phyloP scores from a whole-genome alignment of 1,140 invertebrate species.

The Diabrotica virgifera region DNA sequence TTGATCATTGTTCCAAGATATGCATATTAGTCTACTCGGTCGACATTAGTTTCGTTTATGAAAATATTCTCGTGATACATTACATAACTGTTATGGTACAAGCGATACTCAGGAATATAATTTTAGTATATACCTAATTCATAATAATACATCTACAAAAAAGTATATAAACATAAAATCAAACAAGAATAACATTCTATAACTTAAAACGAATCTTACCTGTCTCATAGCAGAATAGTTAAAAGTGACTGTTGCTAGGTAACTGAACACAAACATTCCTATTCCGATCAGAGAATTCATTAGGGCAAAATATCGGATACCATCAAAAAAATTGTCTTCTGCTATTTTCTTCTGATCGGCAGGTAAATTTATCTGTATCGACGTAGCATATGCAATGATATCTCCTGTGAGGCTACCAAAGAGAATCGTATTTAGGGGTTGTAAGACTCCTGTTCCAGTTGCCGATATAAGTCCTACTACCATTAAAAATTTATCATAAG shows the following conservation, averaged over 20 bases:
- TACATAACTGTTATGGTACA: too few species aligned
- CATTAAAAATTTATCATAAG: conserved; percentile 58
- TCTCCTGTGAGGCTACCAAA: conserved; percentile 62
- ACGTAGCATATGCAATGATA: conserved; percentile 46
- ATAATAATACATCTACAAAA: too few species aligned
- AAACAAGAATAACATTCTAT: too few species aligned
- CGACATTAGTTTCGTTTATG: too few species aligned
- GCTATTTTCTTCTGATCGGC: conserved; percentile 5
- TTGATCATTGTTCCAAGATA: too few species aligned
- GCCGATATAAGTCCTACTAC: conserved; percentile 58
- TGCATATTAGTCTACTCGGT: too few species aligned
- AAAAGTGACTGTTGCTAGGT: conserved; percentile 61
- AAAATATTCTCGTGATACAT: too few species aligned
- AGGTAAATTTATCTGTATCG: background rate
- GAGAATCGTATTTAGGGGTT: conserved; percentile 67
- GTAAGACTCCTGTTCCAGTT: conserved; percentile 57
- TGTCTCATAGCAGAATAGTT: conserved; percentile 67
- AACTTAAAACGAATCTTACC: conserved; percentile 38
- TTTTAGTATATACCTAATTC: too few species aligned
- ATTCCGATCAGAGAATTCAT: conserved; percentile 59
- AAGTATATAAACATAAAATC: too few species aligned
- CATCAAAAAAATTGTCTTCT: conserved; percentile 41
- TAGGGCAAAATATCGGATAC: conserved; percentile 55
- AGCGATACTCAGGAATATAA: too few species aligned
- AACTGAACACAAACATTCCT: conserved; percentile 59